phyloP scores from a whole-genome alignment of 2,888 invertebrate species.

The Synergus itoensis region DNA sequence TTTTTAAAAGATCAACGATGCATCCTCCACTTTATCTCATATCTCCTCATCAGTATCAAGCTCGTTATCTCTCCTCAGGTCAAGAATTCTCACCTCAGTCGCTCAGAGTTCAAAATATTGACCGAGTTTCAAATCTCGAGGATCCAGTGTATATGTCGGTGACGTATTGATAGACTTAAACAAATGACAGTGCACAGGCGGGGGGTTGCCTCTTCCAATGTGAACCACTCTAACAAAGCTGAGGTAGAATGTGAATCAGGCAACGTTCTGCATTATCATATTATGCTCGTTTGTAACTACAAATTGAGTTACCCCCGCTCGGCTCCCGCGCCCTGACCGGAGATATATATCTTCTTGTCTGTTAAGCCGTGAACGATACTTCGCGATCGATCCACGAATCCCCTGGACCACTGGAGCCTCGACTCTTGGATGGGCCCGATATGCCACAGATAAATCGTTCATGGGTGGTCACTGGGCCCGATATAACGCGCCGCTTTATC shows the following conservation, averaged over 20 bases:
- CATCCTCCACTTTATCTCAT: slow-evolving; percentile 8
- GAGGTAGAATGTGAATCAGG: slow-evolving; percentile 36
- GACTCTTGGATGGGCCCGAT: slow-evolving; percentile 40
- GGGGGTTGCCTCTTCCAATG: slow-evolving; percentile 59
- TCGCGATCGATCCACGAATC: slow-evolving; percentile 56
- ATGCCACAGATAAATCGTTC: slow-evolving; percentile 53
- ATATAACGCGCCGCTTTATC: slow-evolving; percentile 26
- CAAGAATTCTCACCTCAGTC: background rate
- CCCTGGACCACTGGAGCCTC: slow-evolving; percentile 22
- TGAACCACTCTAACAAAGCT: slow-evolving; percentile 62
- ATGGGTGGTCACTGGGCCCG: slow-evolving; percentile 52
- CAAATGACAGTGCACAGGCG: slow-evolving; percentile 71
- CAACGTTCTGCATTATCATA: slow-evolving; percentile 71
- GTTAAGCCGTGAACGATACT: slow-evolving; percentile 65
- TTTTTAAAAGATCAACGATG: slow-evolving; percentile 18
- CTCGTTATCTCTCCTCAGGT: slow-evolving; percentile 15
- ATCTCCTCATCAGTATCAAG: slow-evolving; percentile 30
- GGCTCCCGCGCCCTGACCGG: slow-evolving; percentile 54
- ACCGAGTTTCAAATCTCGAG: slow-evolving; percentile 3
- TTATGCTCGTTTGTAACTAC: slow-evolving; percentile 77
- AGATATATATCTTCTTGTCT: slow-evolving; percentile 67
- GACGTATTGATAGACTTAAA: slow-evolving; percentile 74
- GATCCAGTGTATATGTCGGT: slow-evolving; percentile 49
- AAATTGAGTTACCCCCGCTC: slow-evolving; percentile 75
- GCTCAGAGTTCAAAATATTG: background rate